Base-by-base conservation (phyloP, 2,797 vertebrate species). In the Xerus rutilus region DNA sequence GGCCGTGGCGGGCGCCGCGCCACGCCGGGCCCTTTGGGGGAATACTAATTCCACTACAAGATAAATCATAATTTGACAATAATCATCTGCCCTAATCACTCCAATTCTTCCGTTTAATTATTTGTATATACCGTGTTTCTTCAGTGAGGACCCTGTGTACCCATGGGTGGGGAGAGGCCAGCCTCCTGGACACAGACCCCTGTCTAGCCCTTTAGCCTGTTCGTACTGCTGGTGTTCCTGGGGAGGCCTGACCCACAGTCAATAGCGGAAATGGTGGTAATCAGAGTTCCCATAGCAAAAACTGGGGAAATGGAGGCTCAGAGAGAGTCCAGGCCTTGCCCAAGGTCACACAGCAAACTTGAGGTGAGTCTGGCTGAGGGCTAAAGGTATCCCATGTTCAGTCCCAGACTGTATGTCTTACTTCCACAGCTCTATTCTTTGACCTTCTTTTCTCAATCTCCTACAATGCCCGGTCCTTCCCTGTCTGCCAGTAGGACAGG, bases 41-140 rank as follows among this genome's bases (percentile, higher is more conserved):
- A 97, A 94, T 98, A 98, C 98, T 98, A 98, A 98, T 98, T 98
- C 98, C 97, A 98, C 97, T 98, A 97, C 96, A 98, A 98, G 98
- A 98, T 98, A 98, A 98, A 98, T 98, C 98, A 98, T 98, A 98
- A 98, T 98, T 98, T 98, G 98, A 98, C 98, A 98, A 98, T 98
- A 98, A 98, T 98, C 98, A 98, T 98, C 98, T 98, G 98, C 98
- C 98, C 98, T 98, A 98, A 98, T 98, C 98, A 98, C 97, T 97
- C 97, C 9, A n/a, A 98, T 98, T 98, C 98, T 98, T 98, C 97
- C 93, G 62, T 98, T 98, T 98, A 98, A 98, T 98, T 98, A 98
- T 98, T 98, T 98, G 98, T 98, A 98, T 98, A 98, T 98, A 98
- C 74, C 35, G 82, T 93, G 96, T 97, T 98, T 98, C 97, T 98